Base-by-base conservation (phyloP, 2,888 invertebrate species). In the Spodoptera picta region DNA sequence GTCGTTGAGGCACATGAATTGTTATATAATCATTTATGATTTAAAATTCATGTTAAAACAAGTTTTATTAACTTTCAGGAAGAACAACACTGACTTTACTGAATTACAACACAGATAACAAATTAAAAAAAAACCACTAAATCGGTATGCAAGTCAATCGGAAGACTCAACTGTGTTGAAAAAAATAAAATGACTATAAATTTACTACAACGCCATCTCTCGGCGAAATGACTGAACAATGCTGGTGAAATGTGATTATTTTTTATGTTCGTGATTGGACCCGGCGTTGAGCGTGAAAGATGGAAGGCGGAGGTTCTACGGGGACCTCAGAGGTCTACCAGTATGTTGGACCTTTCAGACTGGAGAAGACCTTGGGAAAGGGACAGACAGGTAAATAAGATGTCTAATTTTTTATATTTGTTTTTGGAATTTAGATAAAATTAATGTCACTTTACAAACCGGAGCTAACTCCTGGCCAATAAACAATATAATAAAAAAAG, bases 311-410 rank as follows among this genome's bases (percentile, higher is more conserved):
- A 56, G 90, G 88, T 48, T 74, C 89, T 24, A 85, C 87, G 10
- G 81, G 91, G 86, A 90, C 90, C 86, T 87, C 91, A n/a, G 94
- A 94, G 92, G 93, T 93, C 95, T 98, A 98, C 94, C 98, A 98
- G 90, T 99, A 99, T 95, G 99, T 99, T 86, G 99, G 99, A 83
- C 99, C 99, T 67, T 99, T 99, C 95, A 96, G 99, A 91, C 96
- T 99, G 93, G 99, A 99, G 95, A 99, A 99, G 94, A 99, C 99
- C 60, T 96, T 99, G 77, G 99, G 99, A 83, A 99, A 99, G 94
- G 99, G 99, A 77, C 99, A 99, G 95, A 99, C 99, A 92, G 99
- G 99, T 99, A 95, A 95, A 41, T 52, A 48, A 2, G 12, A 23
- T 23, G 23, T 6, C 45, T 36, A 36, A 5, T 9, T 36, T 9